phyloP scores from a whole-genome alignment of 2,888 invertebrate species.

The Hemistola chrysoprasaria region DNA sequence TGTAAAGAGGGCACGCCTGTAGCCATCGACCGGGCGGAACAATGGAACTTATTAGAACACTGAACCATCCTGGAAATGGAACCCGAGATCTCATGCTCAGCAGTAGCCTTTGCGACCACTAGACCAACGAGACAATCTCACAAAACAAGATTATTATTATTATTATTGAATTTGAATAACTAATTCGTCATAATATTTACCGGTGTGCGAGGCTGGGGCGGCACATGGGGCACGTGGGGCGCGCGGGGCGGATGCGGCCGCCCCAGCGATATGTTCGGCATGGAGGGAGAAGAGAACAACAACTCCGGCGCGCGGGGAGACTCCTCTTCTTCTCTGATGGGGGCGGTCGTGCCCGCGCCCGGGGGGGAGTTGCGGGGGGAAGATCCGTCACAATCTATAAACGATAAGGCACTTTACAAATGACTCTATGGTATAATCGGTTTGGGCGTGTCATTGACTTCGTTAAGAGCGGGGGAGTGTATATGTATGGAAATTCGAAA shows the following conservation, averaged over 20 bases:
- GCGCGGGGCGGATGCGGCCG: constrained; percentile 87
- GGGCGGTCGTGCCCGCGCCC: constrained; percentile 82
- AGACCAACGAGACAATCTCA: no score
- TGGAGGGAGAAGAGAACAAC: constrained; percentile 96
- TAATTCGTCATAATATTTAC: constrained; percentile 72
- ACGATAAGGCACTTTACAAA: not conserved
- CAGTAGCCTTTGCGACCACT: no score
- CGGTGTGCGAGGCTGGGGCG: constrained; percentile 54
- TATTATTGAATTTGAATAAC: no score
- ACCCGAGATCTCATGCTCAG: no score
- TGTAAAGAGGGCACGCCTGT: no score
- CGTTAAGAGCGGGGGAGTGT: no score
- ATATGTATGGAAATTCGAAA: no score
- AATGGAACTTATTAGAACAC: no score
- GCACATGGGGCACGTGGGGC: constrained; percentile 87
- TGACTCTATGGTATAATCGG: not conserved
- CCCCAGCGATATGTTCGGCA: constrained; percentile 98
- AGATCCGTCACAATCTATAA: constrained; percentile 61
- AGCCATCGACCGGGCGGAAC: no score
- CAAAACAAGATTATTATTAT: no score
- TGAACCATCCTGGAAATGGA: no score
- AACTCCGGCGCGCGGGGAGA: constrained; percentile 86
- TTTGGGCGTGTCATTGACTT: no score
- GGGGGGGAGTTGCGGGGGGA: constrained; percentile 85
- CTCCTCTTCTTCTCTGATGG: constrained; percentile 92